These are phyloP conservation scores for Cydia strobilella DNA, from an alignment of 1,140 invertebrate genomes.

Conservation along the genomic window DNA sequence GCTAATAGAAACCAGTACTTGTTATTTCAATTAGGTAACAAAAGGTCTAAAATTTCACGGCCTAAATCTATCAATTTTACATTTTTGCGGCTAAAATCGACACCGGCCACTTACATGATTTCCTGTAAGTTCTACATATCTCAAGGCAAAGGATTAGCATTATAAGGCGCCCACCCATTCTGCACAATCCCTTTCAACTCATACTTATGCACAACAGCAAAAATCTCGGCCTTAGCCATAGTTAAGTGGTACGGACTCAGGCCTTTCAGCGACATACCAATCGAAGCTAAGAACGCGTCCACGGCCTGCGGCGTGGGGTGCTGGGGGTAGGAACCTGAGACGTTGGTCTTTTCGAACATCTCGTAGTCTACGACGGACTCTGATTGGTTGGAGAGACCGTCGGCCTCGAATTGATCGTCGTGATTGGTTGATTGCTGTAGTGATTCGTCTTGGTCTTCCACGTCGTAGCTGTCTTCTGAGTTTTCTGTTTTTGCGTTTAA, in stretches of 20 bases:
- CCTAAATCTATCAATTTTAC: too few relatives aligned
- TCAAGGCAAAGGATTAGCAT: not conserved
- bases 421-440: not conserved
- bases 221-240: constrained; percentile 45
- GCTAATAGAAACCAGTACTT: too few relatives aligned
- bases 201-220: constrained; percentile 42
- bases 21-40: too few relatives aligned
- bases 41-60: too few relatives aligned
- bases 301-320: constrained; percentile 31
- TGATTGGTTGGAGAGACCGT: not conserved
- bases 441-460: not conserved
- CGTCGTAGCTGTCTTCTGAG: not conserved
- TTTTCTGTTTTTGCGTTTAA: not conserved
- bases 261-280: constrained; percentile 41
- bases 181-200: constrained; percentile 32
- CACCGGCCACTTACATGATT: too few relatives aligned
- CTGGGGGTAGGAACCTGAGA: not conserved
- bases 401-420: not conserved
- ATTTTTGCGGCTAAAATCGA: too few relatives aligned
- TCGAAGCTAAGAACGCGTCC: constrained; percentile 40
- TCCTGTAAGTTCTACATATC: not conserved
- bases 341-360: not conserved
- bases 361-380: not conserved
- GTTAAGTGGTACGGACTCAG: constrained; percentile 38
- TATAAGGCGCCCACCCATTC: not conserved